Conservation (phyloP, 2,797 vertebrate species). For the Thalassophryne amazonica region DNA sequence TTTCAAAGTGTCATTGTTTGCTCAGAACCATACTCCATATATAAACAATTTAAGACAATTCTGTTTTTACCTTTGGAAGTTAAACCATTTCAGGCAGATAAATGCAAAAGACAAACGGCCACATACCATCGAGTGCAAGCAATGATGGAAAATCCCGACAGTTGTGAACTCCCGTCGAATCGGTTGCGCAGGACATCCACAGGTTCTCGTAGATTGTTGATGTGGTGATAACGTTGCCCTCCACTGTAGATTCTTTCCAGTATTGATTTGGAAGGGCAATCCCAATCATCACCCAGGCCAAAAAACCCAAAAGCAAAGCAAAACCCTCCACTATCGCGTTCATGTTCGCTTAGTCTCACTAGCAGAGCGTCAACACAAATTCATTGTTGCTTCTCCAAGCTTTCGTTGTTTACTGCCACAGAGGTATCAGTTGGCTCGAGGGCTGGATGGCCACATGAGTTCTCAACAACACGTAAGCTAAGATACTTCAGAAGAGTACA, state of each 20-base stretch:
- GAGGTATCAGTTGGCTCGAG: slow-evolving; percentile 26
- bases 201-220: slow-evolving; percentile 86
- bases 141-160: slow-evolving; percentile 79
- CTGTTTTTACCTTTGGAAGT: too few relatives aligned
- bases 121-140: slow-evolving; percentile 65
- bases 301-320: slow-evolving; percentile 76
- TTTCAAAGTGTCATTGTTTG: too few relatives aligned
- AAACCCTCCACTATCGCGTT: slow-evolving; percentile 72
- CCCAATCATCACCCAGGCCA: slow-evolving; percentile 79
- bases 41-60: too few relatives aligned
- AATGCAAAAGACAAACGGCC: too few relatives aligned
- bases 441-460: slow-evolving; percentile 12
- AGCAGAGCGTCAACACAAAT: not conserved
- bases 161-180: slow-evolving; percentile 84
- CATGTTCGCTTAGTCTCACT: slow-evolving; percentile 38
- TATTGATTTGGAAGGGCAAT: slow-evolving; percentile 77
- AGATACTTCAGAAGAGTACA: slow-evolving; percentile 35
- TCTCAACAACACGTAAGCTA: slow-evolving; percentile 8
- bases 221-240: slow-evolving; percentile 85
- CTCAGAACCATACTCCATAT: too few relatives aligned
- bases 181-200: slow-evolving; percentile 85
- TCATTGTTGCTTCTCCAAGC: not conserved
- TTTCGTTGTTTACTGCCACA: slow-evolving; percentile 19
- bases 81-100: too few relatives aligned
- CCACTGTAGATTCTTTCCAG: slow-evolving; percentile 81